Base-by-base conservation (phyloP, 1,140 invertebrate species). In the Leptonema lineaticorne region DNA sequence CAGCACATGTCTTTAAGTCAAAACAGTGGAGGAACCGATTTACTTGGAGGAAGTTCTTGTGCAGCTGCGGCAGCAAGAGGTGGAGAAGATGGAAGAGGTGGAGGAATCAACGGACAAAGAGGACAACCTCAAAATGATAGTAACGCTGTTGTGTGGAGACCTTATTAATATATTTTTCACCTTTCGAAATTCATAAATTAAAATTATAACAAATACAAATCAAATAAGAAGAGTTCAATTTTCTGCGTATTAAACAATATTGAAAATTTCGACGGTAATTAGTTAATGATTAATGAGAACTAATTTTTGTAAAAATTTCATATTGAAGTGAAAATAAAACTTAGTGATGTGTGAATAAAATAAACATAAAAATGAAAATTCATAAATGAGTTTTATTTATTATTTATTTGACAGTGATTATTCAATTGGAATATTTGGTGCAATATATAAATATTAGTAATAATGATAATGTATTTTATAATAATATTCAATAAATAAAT, bases 71-170 rank as follows among this genome's bases (percentile, higher is more conserved):
- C 85, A 9, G 80, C 85, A 4, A 81, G 86, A 63, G 82, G 83
- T 37, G 75, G 79, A 57, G 74, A 78, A 14, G 78, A 79, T 71
- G 80, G 86, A 73, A 81, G 77, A 37, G 78, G 87, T 41, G 86
- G 82, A 70, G 86, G 79, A 68, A 84, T 87, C 60, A 80, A 78
- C 20, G 85, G 84, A 63, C 87, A 87, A 73, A 75, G 85, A 68
- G 85, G 84, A 8, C 86, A 87, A 70, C 86, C 84, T 57, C 86
- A 87, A 75, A 86, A 85, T 73, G 85, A 85, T 72, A 85, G 86
- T 65, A 87, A 87, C 71, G 85, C 86, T 70, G 84, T 83, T 59
- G 87, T 88, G 63, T 89, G 87, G 87, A 78, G 87, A 77, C 87
- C 81, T 37, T 83, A 83, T 75, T 83, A 75, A 78, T 74, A 66